Conservation (phyloP, 2,888 invertebrate species). For the Prostheceraeus crozeri region DNA sequence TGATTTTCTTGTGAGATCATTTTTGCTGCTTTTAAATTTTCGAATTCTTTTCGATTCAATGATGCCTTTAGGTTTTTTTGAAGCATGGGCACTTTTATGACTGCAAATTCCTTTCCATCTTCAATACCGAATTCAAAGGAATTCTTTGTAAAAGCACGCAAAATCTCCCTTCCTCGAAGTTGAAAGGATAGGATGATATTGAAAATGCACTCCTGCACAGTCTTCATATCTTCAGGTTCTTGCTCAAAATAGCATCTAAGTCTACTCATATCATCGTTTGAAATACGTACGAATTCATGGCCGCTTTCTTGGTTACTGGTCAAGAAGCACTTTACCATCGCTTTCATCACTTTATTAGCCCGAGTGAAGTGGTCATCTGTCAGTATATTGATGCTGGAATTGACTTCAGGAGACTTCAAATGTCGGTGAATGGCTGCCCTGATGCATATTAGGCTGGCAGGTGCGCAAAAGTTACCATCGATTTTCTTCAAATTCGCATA, state of each 20-base stretch:
- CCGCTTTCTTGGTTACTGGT: conserved; percentile 15
- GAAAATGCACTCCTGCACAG: conserved; percentile 15
- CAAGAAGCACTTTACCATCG: conserved; percentile 16
- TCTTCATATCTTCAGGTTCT: not conserved
- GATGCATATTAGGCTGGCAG: conserved; percentile 20
- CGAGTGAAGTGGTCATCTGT: conserved; percentile 2
- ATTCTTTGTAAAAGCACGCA: conserved; percentile 5
- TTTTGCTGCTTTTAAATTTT: conserved; percentile 27
- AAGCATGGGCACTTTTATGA: conserved; percentile 22
- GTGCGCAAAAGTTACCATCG: conserved; percentile 2
- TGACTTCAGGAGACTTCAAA: conserved; percentile 19
- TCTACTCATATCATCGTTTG: not conserved
- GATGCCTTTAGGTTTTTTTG: conserved; percentile 26
- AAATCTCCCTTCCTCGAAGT: conserved; percentile 11
- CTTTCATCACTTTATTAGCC: conserved; percentile 16
- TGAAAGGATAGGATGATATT: conserved; percentile 14
- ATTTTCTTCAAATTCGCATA: conserved; percentile 19
- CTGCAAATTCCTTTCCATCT: not conserved
- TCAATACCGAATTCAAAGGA: conserved; percentile 16
- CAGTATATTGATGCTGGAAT: conserved; percentile 1
- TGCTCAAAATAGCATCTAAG: conserved; percentile 8
- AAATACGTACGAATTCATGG: conserved; percentile 3
- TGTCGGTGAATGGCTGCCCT: conserved; percentile 18
- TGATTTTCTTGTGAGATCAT: conserved; percentile 1
- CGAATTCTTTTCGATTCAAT: conserved; percentile 19